Base-by-base conservation (phyloP, 2,113 vertebrate species). In the Cololabis saira region DNA sequence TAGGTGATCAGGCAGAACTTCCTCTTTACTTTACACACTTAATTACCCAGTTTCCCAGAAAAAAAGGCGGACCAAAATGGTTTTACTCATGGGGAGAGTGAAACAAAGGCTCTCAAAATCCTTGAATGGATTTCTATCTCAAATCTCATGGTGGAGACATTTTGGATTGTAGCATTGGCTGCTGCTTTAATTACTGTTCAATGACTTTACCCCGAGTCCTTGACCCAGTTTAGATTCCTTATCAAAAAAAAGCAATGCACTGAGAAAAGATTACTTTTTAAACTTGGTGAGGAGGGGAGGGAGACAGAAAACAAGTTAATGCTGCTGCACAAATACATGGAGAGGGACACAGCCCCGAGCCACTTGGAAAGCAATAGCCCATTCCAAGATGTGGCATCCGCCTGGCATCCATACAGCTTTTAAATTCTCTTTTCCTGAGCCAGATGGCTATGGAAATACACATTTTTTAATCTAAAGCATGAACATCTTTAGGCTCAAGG, bases 381-480 rank as follows among this genome's bases (percentile, higher is more conserved):
- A 93, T 93, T 95, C 91, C 95, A 95, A 94, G 93, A 94, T 90
- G 93, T 92, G 87, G 91, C 92, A 92, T 93, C 87, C 85, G 90
- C 92, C 91, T 93, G 94, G 94, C 93, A 91, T 77, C 85, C 85
- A 71, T 91, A 86, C 85, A 91, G 88, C 80, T 84, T 91, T 85
- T 82, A 91, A 89, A 92, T 91, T 90, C 90, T 11, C 92, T 93
- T 92, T 87, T 94, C 94, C 93, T 84, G 66, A 85, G 90, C 93
- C 95, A 96, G 95, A 96, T 94, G 94, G 94, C 88, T 91, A 80
- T 89, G 90, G 91, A 94, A 91, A 94, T 93, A 92, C 93, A 96
- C 92, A 90, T 92, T 94, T 94, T 88, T 94, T 93, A 94, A 94
- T 96, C 93, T 95, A 90, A 91, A 64, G 62, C 85, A 91, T 90